These are phyloP conservation scores for Spodoptera picta DNA, from an alignment of 2,888 invertebrate species.

Conservation along the genomic window DNA sequence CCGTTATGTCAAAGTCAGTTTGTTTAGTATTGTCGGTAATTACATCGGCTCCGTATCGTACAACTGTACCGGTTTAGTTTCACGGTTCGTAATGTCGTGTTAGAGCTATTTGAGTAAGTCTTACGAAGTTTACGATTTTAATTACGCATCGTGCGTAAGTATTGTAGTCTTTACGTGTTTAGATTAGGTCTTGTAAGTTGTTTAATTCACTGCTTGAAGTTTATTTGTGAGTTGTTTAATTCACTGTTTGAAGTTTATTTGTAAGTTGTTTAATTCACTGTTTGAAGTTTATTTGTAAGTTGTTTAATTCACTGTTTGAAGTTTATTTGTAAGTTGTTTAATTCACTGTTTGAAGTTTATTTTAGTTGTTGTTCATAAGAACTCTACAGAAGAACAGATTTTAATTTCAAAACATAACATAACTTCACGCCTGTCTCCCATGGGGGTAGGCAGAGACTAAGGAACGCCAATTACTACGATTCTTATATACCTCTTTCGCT, in stretches of 20 bases:
- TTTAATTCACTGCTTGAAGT: slow-evolving; percentile 17
- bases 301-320: slow-evolving; percentile 18
- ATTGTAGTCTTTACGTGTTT: slow-evolving; percentile 21
- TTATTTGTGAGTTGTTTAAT: slow-evolving; percentile 19
- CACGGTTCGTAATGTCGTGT: slow-evolving; percentile 21
- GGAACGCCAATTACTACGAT: no score
- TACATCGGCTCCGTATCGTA: slow-evolving; percentile 57
- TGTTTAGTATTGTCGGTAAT: slow-evolving; percentile 61
- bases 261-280: slow-evolving; percentile 20
- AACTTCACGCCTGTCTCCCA: no score
- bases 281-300: slow-evolving; percentile 9
- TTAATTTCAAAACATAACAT: no score
- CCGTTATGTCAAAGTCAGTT: no score
- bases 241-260: slow-evolving; percentile 8
- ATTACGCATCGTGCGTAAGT: slow-evolving; percentile 36
- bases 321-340: slow-evolving; percentile 15
- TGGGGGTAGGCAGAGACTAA: no score
- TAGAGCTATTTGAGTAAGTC: slow-evolving; percentile 40
- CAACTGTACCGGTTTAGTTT: slow-evolving; percentile 51
- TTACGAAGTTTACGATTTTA: slow-evolving; percentile 42
- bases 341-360: slow-evolving; percentile 14
- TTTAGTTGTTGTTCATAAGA: neutral
- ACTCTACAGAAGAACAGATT: neutral
- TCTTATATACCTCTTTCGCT: no score
- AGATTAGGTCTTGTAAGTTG: slow-evolving; percentile 21